These are phyloP conservation scores for Drosophila formosana DNA, from an alignment of 2,888 invertebrate genomes.

Conservation along the genomic window DNA sequence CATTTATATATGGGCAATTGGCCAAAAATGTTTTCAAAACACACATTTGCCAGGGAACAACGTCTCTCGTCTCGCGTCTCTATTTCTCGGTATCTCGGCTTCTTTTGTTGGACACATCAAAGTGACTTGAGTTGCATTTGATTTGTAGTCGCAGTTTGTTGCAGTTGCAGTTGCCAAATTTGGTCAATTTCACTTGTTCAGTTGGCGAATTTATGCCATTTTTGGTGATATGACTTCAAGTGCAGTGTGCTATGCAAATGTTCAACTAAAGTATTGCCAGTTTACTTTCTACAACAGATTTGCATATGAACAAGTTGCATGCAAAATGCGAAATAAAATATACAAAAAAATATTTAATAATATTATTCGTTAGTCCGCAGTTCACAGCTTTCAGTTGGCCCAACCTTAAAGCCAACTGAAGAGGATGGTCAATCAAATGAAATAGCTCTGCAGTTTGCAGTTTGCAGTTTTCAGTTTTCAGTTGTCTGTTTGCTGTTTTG, in stretches of 20 bases:
- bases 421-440: conserved; percentile 54
- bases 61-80: neutral
- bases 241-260: conserved; percentile 32
- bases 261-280: conserved; percentile 41
- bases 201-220: conserved; percentile 57
- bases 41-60: conserved; percentile 65
- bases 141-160: conserved; percentile 64
- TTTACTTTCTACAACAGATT: conserved; percentile 35
- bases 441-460: conserved; percentile 11
- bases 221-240: conserved; percentile 39
- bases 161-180: conserved; percentile 70
- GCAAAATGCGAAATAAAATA: conserved; percentile 5
- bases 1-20: conserved; percentile 72
- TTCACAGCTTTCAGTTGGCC: conserved; percentile 30
- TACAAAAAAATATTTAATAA: conserved; percentile 2
- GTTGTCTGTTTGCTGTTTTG: conserved; percentile 40
- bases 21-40: conserved; percentile 61
- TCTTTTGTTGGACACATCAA: conserved; percentile 58
- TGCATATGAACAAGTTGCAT: conserved; percentile 25
- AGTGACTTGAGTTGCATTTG: conserved; percentile 67
- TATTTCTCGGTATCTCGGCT: conserved; percentile 14
- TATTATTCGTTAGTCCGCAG: neutral
- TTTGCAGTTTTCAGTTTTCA: neutral
- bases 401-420: conserved; percentile 57
- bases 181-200: conserved; percentile 76